Percentiles rank a stretch among this genome's conserved stretches.
Evolutionary conservation across 2,797 vertebrate genomes (phyloP).

Genomic region (Acanthornis magna): DNA sequence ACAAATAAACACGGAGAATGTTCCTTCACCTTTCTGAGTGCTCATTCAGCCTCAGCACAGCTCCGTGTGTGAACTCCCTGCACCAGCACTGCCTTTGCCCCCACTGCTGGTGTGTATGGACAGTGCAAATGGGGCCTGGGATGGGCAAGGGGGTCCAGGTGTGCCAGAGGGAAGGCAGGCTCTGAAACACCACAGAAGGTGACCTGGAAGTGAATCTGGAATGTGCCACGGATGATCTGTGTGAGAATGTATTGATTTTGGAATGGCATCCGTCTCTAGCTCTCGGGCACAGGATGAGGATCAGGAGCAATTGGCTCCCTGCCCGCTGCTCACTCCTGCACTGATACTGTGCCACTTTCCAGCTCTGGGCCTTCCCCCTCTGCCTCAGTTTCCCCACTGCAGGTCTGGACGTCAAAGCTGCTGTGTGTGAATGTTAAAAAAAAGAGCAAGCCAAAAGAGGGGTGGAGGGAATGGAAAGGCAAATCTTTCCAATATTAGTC

Average conservation of each 20-base stretch:
- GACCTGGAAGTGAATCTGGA: background rate
- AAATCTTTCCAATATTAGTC: background rate
- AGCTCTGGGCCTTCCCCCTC: background rate
- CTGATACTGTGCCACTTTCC: background rate
- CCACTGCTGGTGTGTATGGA: background rate
- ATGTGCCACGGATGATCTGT: background rate
- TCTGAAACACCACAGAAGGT: background rate
- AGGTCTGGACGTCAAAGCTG: background rate
- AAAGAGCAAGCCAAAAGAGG: background rate
- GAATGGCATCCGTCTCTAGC: background rate
- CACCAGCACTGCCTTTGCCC: background rate
- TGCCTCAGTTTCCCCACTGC: constrained; percentile 22
- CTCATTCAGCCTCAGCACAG: constrained; percentile 47
- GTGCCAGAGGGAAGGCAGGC: background rate
- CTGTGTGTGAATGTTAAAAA: background rate
- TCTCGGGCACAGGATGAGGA: background rate
- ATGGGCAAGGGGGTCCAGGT: background rate
- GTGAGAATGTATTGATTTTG: background rate
- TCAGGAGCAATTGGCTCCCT: background rate
- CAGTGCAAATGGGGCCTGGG: background rate
- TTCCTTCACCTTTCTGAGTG: constrained; percentile 54
- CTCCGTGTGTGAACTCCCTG: constrained; percentile 22
- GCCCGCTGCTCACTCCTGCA: background rate
- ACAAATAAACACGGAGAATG: constrained; percentile 29
- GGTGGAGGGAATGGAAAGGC: background rate